phyloP scores from a whole-genome alignment of 2,113 vertebrate genomes.

The Oncorhynchus mykiss region DNA sequence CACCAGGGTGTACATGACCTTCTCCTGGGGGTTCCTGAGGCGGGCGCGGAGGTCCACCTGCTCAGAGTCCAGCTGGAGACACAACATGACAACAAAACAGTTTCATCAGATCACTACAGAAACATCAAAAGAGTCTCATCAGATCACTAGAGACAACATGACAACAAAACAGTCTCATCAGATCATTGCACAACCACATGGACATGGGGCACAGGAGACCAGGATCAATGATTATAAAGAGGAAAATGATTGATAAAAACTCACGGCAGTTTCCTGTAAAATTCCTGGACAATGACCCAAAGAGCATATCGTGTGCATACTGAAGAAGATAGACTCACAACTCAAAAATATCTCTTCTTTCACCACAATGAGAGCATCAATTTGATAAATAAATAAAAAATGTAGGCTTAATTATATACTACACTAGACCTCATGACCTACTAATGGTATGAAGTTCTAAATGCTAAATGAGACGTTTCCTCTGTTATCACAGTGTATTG shows the following conservation, averaged over 20 bases:
- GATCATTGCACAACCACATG: background rate
- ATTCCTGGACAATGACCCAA: conserved; percentile 6
- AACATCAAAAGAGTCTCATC: too few species aligned
- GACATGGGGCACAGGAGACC: background rate
- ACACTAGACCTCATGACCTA: background rate
- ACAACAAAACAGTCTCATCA: background rate
- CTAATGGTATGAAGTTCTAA: background rate
- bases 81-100: conserved; percentile 33
- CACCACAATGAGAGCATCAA: background rate
- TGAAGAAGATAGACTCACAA: background rate
- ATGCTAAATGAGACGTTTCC: background rate
- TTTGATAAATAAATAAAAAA: background rate
- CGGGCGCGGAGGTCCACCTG: conserved; percentile 82
- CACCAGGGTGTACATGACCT: conserved; percentile 93
- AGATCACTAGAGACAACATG: too few species aligned
- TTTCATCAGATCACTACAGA: background rate
- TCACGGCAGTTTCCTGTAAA: background rate
- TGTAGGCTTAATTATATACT: conserved; percentile 19
- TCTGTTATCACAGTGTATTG: too few species aligned
- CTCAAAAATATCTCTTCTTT: conserved; percentile 7
- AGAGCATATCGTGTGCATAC: background rate
- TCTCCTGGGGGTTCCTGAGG: conserved; percentile 79
- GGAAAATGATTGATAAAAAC: background rate
- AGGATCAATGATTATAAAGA: background rate
- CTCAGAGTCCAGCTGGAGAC: conserved; percentile 84